Conservation (phyloP, 2,888 invertebrate species). For the Parascotia fuliginaria region DNA sequence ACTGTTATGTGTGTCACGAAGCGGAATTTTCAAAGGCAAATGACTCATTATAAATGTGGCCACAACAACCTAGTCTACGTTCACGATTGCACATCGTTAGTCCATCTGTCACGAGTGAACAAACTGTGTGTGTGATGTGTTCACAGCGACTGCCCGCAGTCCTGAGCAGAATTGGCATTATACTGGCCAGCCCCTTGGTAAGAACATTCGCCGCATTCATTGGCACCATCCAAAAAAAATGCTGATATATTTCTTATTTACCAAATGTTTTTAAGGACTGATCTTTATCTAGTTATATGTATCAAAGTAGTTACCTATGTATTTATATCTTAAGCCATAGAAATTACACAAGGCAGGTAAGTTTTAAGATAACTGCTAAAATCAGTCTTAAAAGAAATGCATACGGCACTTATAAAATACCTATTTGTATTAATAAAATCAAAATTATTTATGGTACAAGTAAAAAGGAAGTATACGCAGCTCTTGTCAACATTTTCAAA, state of each 20-base stretch:
- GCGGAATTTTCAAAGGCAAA: constrained; percentile 23
- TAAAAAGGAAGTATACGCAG: constrained; percentile 38
- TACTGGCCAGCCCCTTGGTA: constrained; percentile 98
- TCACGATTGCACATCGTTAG: constrained; percentile 78
- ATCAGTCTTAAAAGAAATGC: constrained; percentile 20
- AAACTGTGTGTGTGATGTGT: constrained; percentile 88
- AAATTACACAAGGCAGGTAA: constrained; percentile 18
- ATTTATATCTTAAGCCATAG: too few relatives aligned
- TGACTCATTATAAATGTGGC: constrained; percentile 55
- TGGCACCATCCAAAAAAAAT: constrained; percentile 79
- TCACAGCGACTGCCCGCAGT: constrained; percentile 98
- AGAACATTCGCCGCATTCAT: constrained; percentile 86
- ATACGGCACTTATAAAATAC: neutral
- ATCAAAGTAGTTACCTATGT: neutral
- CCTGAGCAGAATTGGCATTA: constrained; percentile 98
- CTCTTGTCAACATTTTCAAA: constrained; percentile 49
- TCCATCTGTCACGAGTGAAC: constrained; percentile 84
- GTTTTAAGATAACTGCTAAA: constrained; percentile 4
- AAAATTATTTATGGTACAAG: neutral
- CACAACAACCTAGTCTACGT: constrained; percentile 80
- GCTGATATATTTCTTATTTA: constrained; percentile 70
- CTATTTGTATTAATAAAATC: neutral
- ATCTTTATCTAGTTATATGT: neutral
- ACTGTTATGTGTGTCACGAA: constrained; percentile 10
- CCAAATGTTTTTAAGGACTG: constrained; percentile 23